Evolutionary conservation across 2,797 vertebrate genomes (phyloP).

Genomic region (Crypturellus tataupa): DNA sequence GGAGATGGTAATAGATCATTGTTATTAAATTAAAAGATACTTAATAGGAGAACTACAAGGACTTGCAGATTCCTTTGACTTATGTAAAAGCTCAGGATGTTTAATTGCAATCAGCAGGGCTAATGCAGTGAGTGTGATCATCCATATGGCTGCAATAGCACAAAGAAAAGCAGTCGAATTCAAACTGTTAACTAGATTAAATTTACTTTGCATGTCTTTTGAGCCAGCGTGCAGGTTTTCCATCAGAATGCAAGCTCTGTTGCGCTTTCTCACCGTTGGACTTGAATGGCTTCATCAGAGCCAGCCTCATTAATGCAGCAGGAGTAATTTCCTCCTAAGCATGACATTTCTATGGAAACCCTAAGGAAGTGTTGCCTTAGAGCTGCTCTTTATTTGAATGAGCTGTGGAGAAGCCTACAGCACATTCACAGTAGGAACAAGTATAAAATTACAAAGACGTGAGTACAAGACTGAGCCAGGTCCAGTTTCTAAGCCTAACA

Average conservation of each 20-base stretch:
- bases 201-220: neutral
- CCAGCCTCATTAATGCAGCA: constrained; percentile 42
- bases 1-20: too few species aligned
- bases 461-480: neutral
- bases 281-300: constrained; percentile 48
- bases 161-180: neutral
- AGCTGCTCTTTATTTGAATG: constrained; percentile 1
- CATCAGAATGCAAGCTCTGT: constrained; percentile 16
- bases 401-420: neutral
- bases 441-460: neutral
- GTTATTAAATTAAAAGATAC: too few species aligned
- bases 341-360: constrained; percentile 65
- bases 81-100: neutral
- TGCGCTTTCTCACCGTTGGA: neutral
- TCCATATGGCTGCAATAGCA: neutral
- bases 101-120: neutral
- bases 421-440: neutral
- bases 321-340: neutral
- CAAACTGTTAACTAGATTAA: neutral
- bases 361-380: neutral
- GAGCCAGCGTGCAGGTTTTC: constrained; percentile 11
- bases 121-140: neutral
- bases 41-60: neutral
- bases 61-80: constrained; percentile 9
- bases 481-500: neutral